phyloP scores from a whole-genome alignment of 2,797 vertebrate species.

The Loriculus beryllinus region DNA sequence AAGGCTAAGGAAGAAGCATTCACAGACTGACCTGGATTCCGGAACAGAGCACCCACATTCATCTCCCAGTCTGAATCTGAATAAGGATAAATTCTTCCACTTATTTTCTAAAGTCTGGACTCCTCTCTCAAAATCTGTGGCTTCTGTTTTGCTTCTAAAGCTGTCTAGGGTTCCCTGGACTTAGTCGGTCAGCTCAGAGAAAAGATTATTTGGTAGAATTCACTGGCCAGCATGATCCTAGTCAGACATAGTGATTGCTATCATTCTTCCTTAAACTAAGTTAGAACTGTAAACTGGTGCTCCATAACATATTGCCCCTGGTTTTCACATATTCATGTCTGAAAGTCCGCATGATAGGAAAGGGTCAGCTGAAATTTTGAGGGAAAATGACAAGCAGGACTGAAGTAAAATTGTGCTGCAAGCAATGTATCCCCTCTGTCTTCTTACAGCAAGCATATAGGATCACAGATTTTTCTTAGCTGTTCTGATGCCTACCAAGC shows the following conservation, averaged over 20 bases:
- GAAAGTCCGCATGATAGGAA: not conserved
- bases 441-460: not conserved
- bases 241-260: not conserved
- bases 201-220: not conserved
- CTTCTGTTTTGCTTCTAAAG: not conserved
- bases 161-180: not conserved
- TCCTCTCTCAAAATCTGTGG: not conserved
- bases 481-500: not conserved
- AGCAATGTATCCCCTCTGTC: not conserved
- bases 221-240: not conserved
- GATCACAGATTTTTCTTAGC: not conserved
- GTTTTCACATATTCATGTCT: not conserved
- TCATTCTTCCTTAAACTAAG: not conserved
- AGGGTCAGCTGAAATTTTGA: not conserved
- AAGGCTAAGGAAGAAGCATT: not conserved
- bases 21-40: not conserved
- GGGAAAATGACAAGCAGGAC: not conserved
- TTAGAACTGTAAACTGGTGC: not conserved
- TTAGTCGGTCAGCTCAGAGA: not conserved
- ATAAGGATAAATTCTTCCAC: not conserved
- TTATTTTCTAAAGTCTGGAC: not conserved
- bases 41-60: not conserved
- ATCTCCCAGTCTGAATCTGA: not conserved
- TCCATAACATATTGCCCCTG: not conserved
- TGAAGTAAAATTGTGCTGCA: not conserved